Percentiles rank a stretch among this genome's conserved stretches.
Evolutionary conservation across 1,140 invertebrate genomes (phyloP).

Genomic region (Neodiprion fabricii): DNA sequence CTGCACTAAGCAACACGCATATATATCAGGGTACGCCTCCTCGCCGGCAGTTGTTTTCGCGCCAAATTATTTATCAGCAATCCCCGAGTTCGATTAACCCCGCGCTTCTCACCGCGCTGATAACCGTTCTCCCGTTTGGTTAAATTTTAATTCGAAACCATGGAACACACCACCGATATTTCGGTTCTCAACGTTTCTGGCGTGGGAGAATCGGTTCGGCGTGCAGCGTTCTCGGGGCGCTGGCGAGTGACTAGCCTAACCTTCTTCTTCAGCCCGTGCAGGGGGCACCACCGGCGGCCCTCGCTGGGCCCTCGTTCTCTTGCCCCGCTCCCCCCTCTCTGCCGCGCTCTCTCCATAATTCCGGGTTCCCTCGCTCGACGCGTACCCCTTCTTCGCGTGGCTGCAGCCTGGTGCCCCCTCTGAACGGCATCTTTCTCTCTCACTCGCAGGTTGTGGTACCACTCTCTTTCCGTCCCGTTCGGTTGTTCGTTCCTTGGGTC

Average conservation of each 20-base stretch:
- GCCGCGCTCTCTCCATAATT: constrained; percentile 9
- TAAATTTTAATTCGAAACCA: neutral
- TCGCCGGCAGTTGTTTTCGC: constrained; percentile 23
- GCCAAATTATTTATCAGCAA: constrained; percentile 13
- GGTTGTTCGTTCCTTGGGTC: neutral
- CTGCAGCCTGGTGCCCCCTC: constrained; percentile 11
- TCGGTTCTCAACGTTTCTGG: neutral
- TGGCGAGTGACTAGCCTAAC: constrained; percentile 51
- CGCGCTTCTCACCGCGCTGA: too few species aligned
- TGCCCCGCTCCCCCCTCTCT: constrained; percentile 10
- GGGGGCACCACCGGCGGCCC: constrained; percentile 45
- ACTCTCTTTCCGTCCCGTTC: constrained; percentile 5
- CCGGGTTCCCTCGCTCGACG: constrained; percentile 23
- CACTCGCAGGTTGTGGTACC: neutral
- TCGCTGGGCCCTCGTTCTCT: constrained; percentile 15
- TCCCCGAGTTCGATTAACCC: too few species aligned
- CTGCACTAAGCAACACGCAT: too few species aligned
- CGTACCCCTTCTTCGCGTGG: constrained; percentile 25
- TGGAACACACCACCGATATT: neutral
- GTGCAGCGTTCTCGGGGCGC: constrained; percentile 44
- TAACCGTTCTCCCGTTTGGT: neutral
- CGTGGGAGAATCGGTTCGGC: constrained; percentile 23
- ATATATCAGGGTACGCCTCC: constrained; percentile 19
- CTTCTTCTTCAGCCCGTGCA: constrained; percentile 40
- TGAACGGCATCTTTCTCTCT: neutral